A percentile compares a stretch with the other conserved stretches of the same genome.
Evolutionary conservation across 2,113 vertebrate genomes (phyloP).

Genomic region (Micromys minutus): DNA sequence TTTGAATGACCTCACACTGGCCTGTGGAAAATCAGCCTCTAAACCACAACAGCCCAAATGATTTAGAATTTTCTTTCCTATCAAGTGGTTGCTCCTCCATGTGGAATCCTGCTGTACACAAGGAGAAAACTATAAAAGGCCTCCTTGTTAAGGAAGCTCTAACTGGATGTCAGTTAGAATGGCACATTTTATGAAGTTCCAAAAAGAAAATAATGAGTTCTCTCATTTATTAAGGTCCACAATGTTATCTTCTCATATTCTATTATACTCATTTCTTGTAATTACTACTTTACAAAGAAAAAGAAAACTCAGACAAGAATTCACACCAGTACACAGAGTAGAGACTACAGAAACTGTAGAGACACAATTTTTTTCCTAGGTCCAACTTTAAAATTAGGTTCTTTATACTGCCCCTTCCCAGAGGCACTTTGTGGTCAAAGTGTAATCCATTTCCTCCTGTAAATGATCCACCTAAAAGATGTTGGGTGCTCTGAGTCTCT

Average conservation of each 20-base stretch:
- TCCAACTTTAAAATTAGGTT: slow-evolving; percentile 44
- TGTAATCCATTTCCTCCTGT: slow-evolving; percentile 64
- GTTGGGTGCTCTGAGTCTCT: slow-evolving; percentile 54
- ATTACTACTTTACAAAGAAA: slow-evolving; percentile 8
- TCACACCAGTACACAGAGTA: not conserved
- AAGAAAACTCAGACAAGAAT: slow-evolving; percentile 47
- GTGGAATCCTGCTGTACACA: slow-evolving; percentile 33
- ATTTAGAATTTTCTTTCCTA: slow-evolving; percentile 51
- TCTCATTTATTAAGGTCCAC: slow-evolving; percentile 11
- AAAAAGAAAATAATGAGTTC: slow-evolving; percentile 36
- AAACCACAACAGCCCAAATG: slow-evolving; percentile 35
- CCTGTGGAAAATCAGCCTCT: slow-evolving; percentile 40
- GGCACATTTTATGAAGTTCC: slow-evolving; percentile 42
- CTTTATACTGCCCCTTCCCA: not conserved
- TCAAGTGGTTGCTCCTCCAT: not conserved
- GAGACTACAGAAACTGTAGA: not conserved
- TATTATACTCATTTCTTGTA: slow-evolving; percentile 40
- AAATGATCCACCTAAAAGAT: slow-evolving; percentile 69
- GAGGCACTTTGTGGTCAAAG: slow-evolving; percentile 13
- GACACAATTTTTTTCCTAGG: slow-evolving; percentile 45
- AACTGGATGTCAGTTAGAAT: not conserved
- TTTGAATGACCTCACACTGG: not conserved
- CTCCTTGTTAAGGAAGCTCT: slow-evolving; percentile 6
- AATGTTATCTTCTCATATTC: slow-evolving; percentile 18
- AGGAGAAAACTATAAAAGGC: slow-evolving; percentile 53